Conservation (phyloP, 2,797 vertebrate species). For the Hydrolagus colliei region DNA sequence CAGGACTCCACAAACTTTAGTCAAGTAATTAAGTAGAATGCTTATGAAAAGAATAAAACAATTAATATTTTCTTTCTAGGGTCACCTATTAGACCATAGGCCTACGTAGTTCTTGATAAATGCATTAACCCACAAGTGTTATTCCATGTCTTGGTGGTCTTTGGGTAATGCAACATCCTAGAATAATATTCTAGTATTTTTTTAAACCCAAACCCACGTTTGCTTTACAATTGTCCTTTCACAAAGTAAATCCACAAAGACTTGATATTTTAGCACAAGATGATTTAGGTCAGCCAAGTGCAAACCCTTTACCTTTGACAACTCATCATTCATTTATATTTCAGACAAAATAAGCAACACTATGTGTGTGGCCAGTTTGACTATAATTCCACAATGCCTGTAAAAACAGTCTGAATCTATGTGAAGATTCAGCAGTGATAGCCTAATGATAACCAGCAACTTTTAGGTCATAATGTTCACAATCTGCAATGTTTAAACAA, state of each 20-base stretch:
- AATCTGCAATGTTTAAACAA: constrained; percentile 59
- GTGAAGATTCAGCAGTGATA: constrained; percentile 53
- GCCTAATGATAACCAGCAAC: constrained; percentile 76
- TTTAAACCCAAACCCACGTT: background rate
- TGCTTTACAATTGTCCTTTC: background rate
- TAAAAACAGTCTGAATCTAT: constrained; percentile 54
- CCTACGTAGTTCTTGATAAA: background rate
- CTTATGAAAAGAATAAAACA: too few relatives aligned
- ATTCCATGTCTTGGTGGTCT: background rate
- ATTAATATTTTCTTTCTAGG: background rate
- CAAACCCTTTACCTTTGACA: constrained; percentile 59
- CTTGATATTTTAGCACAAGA: background rate
- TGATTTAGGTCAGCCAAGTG: constrained; percentile 3
- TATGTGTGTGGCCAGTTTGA: constrained; percentile 65
- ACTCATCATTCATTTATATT: constrained; percentile 73
- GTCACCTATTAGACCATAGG: background rate
- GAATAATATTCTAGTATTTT: background rate
- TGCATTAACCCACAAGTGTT: background rate
- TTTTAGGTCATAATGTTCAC: constrained; percentile 62
- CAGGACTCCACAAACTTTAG: too few relatives aligned
- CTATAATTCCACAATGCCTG: constrained; percentile 53
- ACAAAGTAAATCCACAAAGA: constrained; percentile 3
- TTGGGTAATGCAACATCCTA: background rate
- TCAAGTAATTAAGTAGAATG: too few relatives aligned
- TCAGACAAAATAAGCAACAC: constrained; percentile 60